Conservation (phyloP, 1,140 invertebrate genomes). For the Tigriopus japonicus region DNA sequence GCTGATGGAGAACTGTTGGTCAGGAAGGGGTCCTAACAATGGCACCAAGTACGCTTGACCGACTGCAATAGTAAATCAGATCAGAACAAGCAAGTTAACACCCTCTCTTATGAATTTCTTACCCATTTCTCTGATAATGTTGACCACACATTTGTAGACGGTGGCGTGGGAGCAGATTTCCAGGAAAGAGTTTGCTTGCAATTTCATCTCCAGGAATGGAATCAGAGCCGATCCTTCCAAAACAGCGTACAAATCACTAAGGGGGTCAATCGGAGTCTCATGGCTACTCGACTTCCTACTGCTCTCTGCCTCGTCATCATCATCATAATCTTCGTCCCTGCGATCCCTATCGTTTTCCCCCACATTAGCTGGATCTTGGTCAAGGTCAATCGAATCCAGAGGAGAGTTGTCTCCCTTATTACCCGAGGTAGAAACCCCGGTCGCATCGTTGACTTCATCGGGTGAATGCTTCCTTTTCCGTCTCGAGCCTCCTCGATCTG, state of each 20-base stretch:
- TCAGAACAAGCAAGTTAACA: too few relatives aligned
- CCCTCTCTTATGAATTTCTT: too few relatives aligned
- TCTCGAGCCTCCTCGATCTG: background rate
- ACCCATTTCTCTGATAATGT: slow-evolving; percentile 17
- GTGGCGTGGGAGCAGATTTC: slow-evolving; percentile 23
- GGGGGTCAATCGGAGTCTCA: background rate
- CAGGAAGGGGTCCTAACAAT: slow-evolving; percentile 2
- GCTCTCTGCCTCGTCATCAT: too few relatives aligned
- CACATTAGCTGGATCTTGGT: too few relatives aligned
- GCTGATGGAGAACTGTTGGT: background rate
- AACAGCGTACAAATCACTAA: slow-evolving; percentile 21
- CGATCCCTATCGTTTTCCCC: too few relatives aligned
- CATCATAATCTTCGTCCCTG: too few relatives aligned
- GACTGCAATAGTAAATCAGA: background rate
- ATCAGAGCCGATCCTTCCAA: slow-evolving; percentile 23
- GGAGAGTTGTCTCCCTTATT: too few relatives aligned
- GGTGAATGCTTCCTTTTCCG: slow-evolving; percentile 1
- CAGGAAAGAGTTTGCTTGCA: slow-evolving; percentile 19
- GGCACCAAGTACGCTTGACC: background rate
- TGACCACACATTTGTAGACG: slow-evolving; percentile 18
- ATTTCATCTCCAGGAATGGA: slow-evolving; percentile 23
- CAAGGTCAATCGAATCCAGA: background rate
- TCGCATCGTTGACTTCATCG: background rate
- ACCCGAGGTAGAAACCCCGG: background rate
- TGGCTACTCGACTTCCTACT: too few relatives aligned